Base-by-base conservation (phyloP, 2,113 vertebrate genomes). In the Sinosuthora webbiana region DNA sequence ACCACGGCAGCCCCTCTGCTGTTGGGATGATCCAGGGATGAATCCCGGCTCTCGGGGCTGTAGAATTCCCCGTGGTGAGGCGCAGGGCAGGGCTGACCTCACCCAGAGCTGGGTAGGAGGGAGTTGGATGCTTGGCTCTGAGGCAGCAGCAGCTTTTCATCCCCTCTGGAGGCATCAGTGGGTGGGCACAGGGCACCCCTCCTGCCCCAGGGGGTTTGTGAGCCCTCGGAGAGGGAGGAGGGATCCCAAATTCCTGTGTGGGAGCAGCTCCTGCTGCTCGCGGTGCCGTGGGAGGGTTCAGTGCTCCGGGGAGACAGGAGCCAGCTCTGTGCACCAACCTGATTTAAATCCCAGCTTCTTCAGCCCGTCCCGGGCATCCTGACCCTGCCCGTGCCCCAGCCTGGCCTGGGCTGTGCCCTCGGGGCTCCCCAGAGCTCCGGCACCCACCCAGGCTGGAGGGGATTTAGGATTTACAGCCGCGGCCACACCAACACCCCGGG, bases 91-190 rank as follows among this genome's bases (percentile, higher is more conserved):
- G 70, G 62, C 63, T 64, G 27, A 71, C 11, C 67, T 64, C 78
- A 27, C 10, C 42, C 49, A 7, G 1, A 0, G 0, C 6, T 18
- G 9, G 33, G 19, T 8, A 44, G 52, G 35, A n/a, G 16, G 18
- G 35, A 35, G 24, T 9, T 39, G 70, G 60, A 2, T 8, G 9
- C 47, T 35, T 91, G 52, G 30, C 44, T 93, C 62, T 45, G 50
- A 67, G 20, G 56, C 0, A 62, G 37, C 0, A 62, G 37, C 39
- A 41, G 28, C 55, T 22, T 77, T 64, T 15, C 27, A 2, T 45
- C 55, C 60, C 1, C 1, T 20, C 21, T 24, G 8, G 57, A 76
- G 68, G 64, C 37, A 50, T 47, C 45, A 14, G 14, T 5, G 63
- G 41, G 7, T 59, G 44, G 24, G 24, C 22, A 47, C 4, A 6